A percentile compares a stretch with the other conserved stretches of the same genome.
Evolutionary conservation across 2,113 vertebrate genomes (phyloP).

Genomic region (Carettochelys insculpta): DNA sequence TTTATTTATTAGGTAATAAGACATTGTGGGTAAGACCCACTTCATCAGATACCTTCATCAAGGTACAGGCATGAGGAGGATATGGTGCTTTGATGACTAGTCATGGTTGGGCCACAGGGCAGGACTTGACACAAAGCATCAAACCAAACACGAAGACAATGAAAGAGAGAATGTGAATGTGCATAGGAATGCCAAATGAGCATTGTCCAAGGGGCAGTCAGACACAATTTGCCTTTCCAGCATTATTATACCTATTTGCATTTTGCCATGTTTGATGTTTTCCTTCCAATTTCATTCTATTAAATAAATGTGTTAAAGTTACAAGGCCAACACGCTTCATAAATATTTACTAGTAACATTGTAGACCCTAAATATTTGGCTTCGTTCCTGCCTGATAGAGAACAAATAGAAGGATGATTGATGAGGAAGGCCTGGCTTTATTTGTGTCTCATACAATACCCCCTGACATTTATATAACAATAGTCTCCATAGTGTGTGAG

Average conservation of each 20-base stretch:
- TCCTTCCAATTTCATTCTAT: fast-evolving
- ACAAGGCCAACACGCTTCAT: fast-evolving
- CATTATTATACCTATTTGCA: not conserved
- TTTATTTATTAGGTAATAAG: too few species aligned
- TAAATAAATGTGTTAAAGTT: fast-evolving
- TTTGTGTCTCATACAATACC: not conserved
- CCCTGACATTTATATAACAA: fast-evolving
- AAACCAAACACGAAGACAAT: not conserved
- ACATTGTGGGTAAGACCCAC: too few species aligned
- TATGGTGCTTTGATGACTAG: not conserved
- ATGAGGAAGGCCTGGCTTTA: fast-evolving
- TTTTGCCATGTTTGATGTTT: fast-evolving
- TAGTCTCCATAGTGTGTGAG: fast-evolving
- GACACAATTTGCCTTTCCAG: not conserved
- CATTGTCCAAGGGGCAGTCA: not conserved
- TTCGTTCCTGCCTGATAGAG: not conserved
- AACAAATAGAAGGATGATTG: fast-evolving
- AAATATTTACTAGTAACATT: fast-evolving
- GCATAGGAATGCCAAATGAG: fast-evolving
- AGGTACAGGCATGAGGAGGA: too few species aligned
- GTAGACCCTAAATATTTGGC: fast-evolving
- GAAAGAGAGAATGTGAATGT: not conserved
- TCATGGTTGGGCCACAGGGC: not conserved
- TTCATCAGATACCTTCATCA: too few species aligned
- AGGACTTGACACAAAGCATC: not conserved